These are phyloP conservation scores for Protonemura montana DNA, from an alignment of 2,888 invertebrate genomes.

Conservation along the genomic window DNA sequence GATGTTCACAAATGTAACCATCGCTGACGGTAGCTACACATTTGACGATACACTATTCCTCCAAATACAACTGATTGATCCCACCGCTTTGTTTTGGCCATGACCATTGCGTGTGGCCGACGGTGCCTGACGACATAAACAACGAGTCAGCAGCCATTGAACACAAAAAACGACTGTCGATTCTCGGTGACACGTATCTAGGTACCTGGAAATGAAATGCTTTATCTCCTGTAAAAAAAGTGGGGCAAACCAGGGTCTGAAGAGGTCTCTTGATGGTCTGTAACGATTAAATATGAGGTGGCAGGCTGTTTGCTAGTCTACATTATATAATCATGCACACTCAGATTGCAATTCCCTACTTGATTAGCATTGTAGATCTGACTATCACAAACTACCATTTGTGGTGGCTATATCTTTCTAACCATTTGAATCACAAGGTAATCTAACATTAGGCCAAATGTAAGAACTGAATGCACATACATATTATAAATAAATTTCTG, in stretches of 20 bases:
- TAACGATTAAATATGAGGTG: neutral
- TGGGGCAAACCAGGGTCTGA: conserved; percentile 14
- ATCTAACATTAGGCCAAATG: neutral
- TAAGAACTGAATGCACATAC: neutral
- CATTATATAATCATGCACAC: neutral
- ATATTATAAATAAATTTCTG: neutral
- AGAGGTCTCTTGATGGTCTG: neutral
- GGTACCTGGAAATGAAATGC: conserved; percentile 50
- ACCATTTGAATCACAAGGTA: neutral
- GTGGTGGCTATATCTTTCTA: neutral
- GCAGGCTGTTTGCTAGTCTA: neutral
- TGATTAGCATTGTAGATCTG: neutral
- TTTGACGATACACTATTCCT: conserved; percentile 28
- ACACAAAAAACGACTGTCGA: conserved; percentile 32
- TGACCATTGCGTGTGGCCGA: conserved; percentile 39
- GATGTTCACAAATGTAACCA: conserved; percentile 10
- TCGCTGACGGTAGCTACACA: neutral
- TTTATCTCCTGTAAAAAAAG: conserved; percentile 48
- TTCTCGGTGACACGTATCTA: conserved; percentile 46
- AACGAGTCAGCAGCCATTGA: conserved; percentile 47
- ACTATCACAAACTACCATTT: no score
- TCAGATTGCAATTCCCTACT: neutral
- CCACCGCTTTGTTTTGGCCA: conserved; percentile 51
- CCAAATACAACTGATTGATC: conserved; percentile 37
- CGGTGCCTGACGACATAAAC: conserved; percentile 50